Evolutionary conservation across 2,888 invertebrate species (phyloP).

Genomic region (Petrophora chlorosata): DNA sequence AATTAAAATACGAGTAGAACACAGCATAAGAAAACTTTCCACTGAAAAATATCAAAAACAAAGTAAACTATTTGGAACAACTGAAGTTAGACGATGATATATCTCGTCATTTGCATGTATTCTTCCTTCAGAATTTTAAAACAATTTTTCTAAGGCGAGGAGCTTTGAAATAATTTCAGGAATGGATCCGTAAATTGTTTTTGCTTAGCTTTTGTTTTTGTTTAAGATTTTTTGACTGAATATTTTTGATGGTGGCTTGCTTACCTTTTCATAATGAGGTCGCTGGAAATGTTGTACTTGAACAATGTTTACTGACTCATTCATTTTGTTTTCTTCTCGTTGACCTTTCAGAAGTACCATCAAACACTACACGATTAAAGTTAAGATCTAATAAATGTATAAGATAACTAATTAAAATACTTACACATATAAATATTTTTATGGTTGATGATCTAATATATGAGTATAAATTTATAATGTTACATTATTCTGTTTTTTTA

Average conservation of each 20-base stretch:
- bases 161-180: constrained; percentile 40
- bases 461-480: too few relatives aligned
- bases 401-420: too few relatives aligned
- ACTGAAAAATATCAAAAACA: neutral
- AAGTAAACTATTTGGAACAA: constrained; percentile 17
- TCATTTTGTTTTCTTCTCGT: constrained; percentile 11
- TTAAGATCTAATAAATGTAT: too few relatives aligned
- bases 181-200: constrained; percentile 44
- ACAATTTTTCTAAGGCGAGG: constrained; percentile 40
- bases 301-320: constrained; percentile 15
- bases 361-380: too few relatives aligned
- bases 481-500: too few relatives aligned
- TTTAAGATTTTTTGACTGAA: constrained; percentile 37
- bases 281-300: constrained; percentile 8
- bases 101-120: constrained; percentile 34
- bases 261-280: constrained; percentile 34
- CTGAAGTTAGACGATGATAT: constrained; percentile 15
- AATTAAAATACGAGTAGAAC: constrained; percentile 5
- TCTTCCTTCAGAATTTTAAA: constrained; percentile 38
- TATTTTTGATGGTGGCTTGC: constrained; percentile 31
- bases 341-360: too few relatives aligned
- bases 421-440: too few relatives aligned
- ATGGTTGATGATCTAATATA: too few relatives aligned
- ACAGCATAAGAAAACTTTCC: neutral
- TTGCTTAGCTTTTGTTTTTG: constrained; percentile 37